These are phyloP conservation scores for Apostichopus californicus DNA, from an alignment of 35 echinoderm and acorn worm species.

Conservation along the genomic window DNA sequence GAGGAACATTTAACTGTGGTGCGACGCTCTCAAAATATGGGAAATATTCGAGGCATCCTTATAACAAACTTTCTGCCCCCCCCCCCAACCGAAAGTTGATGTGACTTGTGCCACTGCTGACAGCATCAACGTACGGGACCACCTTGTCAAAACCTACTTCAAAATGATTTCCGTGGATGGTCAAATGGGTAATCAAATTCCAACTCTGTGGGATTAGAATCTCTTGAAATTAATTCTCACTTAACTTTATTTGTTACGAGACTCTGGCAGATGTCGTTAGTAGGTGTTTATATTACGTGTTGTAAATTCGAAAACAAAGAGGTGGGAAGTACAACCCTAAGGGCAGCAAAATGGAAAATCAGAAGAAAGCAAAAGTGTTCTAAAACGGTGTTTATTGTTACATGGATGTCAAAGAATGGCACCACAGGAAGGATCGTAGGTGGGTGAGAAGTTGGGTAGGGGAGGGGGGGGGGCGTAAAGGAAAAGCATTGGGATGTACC, in stretches of 20 bases:
- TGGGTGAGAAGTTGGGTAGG: too few relatives aligned
- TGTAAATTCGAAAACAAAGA: background rate
- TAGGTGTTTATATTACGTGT: constrained; percentile 8
- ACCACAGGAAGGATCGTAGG: too few relatives aligned
- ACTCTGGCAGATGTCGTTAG: background rate
- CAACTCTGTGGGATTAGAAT: constrained; percentile 11
- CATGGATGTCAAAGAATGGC: too few relatives aligned
- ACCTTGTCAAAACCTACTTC: background rate
- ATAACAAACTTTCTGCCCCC: background rate
- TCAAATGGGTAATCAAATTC: constrained; percentile 25
- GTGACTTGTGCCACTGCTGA: background rate
- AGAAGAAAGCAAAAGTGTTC: background rate
- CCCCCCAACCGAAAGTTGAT: background rate
- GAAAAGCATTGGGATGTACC: too few relatives aligned
- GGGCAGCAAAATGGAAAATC: background rate
- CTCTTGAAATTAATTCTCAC: background rate
- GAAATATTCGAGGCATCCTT: background rate
- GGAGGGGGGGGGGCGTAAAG: too few relatives aligned
- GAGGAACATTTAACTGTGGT: too few relatives aligned
- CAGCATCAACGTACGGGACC: background rate
- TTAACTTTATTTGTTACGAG: background rate
- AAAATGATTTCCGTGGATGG: background rate
- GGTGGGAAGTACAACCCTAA: background rate
- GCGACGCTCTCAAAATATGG: too few relatives aligned
- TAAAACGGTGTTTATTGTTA: too few relatives aligned